Percentiles rank a stretch among this genome's conserved stretches.
Conservation (phyloP, 2,797 vertebrate species). For the Lophius americanus region DNA sequence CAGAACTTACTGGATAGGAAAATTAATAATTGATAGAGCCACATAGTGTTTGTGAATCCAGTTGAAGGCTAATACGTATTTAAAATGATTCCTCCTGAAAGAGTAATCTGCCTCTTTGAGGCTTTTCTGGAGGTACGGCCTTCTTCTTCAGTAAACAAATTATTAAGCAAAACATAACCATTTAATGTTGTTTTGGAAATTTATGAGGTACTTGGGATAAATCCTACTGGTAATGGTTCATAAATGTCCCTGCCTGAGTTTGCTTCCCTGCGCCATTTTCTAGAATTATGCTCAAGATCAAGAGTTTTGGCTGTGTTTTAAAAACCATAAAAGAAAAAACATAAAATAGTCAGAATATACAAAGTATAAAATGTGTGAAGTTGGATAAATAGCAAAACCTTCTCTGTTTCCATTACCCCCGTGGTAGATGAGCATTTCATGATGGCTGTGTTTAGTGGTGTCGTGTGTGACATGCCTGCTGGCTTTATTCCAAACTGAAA, state of each 20-base stretch:
- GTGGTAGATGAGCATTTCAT: too few relatives aligned
- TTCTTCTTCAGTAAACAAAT: constrained; percentile 30
- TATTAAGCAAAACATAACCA: constrained; percentile 19
- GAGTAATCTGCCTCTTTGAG: constrained; percentile 19
- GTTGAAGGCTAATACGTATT: constrained; percentile 44
- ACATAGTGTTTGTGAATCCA: constrained; percentile 24
- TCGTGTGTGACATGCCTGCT: constrained; percentile 36
- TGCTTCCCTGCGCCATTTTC: constrained; percentile 30
- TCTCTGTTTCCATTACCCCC: constrained; percentile 52
- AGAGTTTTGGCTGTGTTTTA: constrained; percentile 15
- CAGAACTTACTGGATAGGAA: constrained; percentile 28
- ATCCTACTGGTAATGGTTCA: constrained; percentile 28
- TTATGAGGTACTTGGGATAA: constrained; percentile 10
- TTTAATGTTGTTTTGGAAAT: constrained; percentile 32
- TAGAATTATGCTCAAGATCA: constrained; percentile 22
- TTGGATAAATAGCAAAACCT: constrained; percentile 16
- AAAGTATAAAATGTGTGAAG: constrained; percentile 2
- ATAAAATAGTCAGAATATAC: constrained; percentile 10
- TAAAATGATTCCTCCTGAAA: constrained; percentile 39
- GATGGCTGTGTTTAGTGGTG: constrained; percentile 53
- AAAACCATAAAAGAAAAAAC: constrained; percentile 1
- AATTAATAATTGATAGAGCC: constrained; percentile 51
- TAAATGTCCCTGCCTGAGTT: constrained; percentile 9
- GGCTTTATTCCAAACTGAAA: constrained; percentile 59
- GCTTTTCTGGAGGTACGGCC: constrained; percentile 13